phyloP scores from a whole-genome alignment of 1,140 invertebrate species.

The Aphelinus certus region DNA sequence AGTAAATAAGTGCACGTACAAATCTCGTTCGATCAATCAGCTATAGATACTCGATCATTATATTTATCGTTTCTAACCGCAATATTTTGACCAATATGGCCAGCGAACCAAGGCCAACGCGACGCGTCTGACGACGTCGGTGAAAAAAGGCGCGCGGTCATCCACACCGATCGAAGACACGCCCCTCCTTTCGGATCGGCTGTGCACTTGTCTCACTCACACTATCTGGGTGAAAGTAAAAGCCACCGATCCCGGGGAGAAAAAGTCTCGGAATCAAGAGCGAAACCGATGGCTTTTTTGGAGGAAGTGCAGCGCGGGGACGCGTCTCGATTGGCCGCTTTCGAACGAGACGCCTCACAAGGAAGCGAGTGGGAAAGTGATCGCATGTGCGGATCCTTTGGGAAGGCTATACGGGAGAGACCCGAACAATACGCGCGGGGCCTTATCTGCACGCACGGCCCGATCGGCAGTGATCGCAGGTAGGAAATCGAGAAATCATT shows the following conservation, averaged over 20 bases:
- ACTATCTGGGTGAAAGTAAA: slow-evolving; percentile 34
- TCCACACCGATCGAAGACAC: slow-evolving; percentile 16
- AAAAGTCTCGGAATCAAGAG: slow-evolving; percentile 23
- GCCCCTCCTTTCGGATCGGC: slow-evolving; percentile 15
- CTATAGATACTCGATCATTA: too few species aligned
- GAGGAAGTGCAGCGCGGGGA: background rate
- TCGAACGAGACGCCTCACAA: slow-evolving; percentile 44
- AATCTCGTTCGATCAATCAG: too few species aligned
- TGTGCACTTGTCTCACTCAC: slow-evolving; percentile 7
- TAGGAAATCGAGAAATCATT: slow-evolving; percentile 30
- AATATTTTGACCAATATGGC: too few species aligned
- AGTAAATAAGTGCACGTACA: too few species aligned
- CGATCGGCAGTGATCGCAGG: background rate
- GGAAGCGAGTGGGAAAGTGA: slow-evolving; percentile 57
- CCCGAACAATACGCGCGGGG: slow-evolving; percentile 14
- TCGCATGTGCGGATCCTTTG: slow-evolving; percentile 48
- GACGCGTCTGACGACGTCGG: too few species aligned
- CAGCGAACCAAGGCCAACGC: too few species aligned
- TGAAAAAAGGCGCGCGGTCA: slow-evolving; percentile 20
- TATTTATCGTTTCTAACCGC: too few species aligned
- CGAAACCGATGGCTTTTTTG: slow-evolving; percentile 28
- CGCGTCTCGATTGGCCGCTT: slow-evolving; percentile 27
- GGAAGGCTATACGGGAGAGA: slow-evolving; percentile 45
- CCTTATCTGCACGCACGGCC: slow-evolving; percentile 2
- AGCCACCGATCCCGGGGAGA: background rate